phyloP scores from a whole-genome alignment of 2,888 invertebrate genomes.

The Diloba caeruleocephala region DNA sequence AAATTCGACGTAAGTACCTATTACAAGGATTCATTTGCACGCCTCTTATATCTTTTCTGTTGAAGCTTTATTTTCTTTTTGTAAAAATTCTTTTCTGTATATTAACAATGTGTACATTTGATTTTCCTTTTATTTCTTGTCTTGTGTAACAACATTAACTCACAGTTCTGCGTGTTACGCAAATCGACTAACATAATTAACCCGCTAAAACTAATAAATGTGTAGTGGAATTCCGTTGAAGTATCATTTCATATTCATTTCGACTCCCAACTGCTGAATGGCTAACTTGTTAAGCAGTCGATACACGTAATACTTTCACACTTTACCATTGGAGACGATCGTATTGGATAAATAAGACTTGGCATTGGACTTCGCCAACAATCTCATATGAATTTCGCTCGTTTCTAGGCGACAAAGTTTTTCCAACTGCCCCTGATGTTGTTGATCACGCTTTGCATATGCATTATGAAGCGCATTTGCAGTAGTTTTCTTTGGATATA shows the following conservation, averaged over 20 bases:
- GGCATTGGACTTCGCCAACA: slow-evolving; percentile 60
- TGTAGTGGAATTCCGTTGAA: slow-evolving; percentile 42
- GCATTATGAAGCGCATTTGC: slow-evolving; percentile 90
- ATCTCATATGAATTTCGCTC: slow-evolving; percentile 85
- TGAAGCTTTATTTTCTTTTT: slow-evolving; percentile 61
- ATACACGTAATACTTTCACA: slow-evolving; percentile 61
- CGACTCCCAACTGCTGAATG: slow-evolving; percentile 27
- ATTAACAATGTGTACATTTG: slow-evolving; percentile 61
- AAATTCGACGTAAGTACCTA: slow-evolving; percentile 90
- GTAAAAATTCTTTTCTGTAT: slow-evolving; percentile 58
- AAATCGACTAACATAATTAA: slow-evolving; percentile 78
- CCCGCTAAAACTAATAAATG: slow-evolving; percentile 68
- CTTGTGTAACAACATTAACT: slow-evolving; percentile 72
- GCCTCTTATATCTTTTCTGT: slow-evolving; percentile 34
- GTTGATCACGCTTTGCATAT: slow-evolving; percentile 90
- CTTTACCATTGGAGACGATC: slow-evolving; percentile 35
- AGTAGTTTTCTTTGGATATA: slow-evolving; percentile 90
- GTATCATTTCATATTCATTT: slow-evolving; percentile 45
- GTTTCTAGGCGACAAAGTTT: slow-evolving; percentile 89
- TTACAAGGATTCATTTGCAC: slow-evolving; percentile 29
- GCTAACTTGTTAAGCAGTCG: slow-evolving; percentile 45
- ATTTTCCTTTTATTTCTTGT: slow-evolving; percentile 49
- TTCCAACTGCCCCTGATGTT: slow-evolving; percentile 89
- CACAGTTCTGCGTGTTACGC: slow-evolving; percentile 71
- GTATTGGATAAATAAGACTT: slow-evolving; percentile 62